These are phyloP conservation scores for Drosophila rhopaloa DNA, from an alignment of 1,140 invertebrate species.

Conservation along the genomic window DNA sequence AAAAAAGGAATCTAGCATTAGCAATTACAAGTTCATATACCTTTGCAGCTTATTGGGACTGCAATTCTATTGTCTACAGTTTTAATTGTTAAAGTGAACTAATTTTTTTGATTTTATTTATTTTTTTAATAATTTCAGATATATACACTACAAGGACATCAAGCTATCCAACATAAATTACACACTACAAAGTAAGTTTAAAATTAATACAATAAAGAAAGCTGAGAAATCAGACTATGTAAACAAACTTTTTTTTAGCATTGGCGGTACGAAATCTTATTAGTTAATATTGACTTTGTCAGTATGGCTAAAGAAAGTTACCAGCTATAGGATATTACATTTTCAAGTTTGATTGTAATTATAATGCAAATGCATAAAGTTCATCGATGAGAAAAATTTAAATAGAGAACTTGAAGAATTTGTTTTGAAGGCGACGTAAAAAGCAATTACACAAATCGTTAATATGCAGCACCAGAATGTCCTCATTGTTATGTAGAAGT, in stretches of 20 bases:
- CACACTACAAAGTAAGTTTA: conserved; percentile 2
- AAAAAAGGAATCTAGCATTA: no score
- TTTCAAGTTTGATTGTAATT: conserved; percentile 61
- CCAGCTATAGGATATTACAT: no score
- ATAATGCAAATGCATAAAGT: conserved; percentile 64
- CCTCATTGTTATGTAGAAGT: conserved; percentile 68
- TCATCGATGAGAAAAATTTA: conserved; percentile 1
- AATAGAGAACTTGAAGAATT: conserved; percentile 33
- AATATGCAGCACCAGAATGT: conserved; percentile 49
- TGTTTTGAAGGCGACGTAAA: conserved; percentile 62
- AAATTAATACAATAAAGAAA: no score
- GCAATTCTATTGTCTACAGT: no score
- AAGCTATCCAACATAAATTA: background rate
- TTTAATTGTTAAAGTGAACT: no score
- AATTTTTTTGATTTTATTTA: background rate
- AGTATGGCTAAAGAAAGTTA: no score
- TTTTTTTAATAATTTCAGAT: background rate
- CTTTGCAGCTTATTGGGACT: no score
- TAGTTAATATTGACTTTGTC: no score
- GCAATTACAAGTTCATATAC: no score
- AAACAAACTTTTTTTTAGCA: no score
- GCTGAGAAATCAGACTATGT: background rate
- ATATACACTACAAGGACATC: background rate
- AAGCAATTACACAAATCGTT: conserved; percentile 41
- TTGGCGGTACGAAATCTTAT: no score